phyloP scores from a whole-genome alignment of 2,888 invertebrate species.

The Boloria selene region DNA sequence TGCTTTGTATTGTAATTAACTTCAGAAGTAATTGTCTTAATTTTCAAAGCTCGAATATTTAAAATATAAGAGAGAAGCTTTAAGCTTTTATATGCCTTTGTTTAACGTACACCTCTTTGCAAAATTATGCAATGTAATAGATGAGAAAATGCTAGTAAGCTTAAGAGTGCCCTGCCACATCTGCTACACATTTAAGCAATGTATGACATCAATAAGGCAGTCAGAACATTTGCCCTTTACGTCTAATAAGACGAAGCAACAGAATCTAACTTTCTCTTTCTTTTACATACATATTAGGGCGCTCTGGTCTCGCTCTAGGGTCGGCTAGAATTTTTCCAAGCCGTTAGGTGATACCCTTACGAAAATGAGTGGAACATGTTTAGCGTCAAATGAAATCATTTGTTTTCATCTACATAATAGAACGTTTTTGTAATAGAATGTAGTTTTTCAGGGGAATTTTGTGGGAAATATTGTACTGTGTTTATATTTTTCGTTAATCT shows the following conservation, averaged over 20 bases:
- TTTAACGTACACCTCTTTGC: conserved; percentile 33
- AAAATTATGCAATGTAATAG: conserved; percentile 43
- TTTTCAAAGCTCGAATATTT: too few species aligned
- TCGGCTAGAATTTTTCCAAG: conserved; percentile 58
- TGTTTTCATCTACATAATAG: conserved; percentile 62
- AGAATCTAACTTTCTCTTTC: conserved; percentile 45
- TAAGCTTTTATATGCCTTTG: too few species aligned
- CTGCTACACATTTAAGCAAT: conserved; percentile 59
- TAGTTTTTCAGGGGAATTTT: conserved; percentile 18
- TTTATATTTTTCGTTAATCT: neutral
- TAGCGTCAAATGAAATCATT: conserved; percentile 70
- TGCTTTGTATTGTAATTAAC: too few species aligned
- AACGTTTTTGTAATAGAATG: conserved; percentile 26
- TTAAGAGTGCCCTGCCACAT: conserved; percentile 49
- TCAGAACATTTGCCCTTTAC: conserved; percentile 50
- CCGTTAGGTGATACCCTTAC: conserved; percentile 56
- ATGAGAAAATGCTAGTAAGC: conserved; percentile 39
- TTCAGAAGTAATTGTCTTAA: too few species aligned
- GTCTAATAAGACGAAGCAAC: conserved; percentile 30
- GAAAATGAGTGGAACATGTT: conserved; percentile 67
- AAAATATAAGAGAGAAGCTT: too few species aligned
- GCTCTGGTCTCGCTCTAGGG: conserved; percentile 45
- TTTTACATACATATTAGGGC: conserved; percentile 21
- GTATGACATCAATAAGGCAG: conserved; percentile 62
- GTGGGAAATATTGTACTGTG: conserved; percentile 3